Conservation (phyloP, 2,113 vertebrate genomes). For the Grallaria varia region DNA sequence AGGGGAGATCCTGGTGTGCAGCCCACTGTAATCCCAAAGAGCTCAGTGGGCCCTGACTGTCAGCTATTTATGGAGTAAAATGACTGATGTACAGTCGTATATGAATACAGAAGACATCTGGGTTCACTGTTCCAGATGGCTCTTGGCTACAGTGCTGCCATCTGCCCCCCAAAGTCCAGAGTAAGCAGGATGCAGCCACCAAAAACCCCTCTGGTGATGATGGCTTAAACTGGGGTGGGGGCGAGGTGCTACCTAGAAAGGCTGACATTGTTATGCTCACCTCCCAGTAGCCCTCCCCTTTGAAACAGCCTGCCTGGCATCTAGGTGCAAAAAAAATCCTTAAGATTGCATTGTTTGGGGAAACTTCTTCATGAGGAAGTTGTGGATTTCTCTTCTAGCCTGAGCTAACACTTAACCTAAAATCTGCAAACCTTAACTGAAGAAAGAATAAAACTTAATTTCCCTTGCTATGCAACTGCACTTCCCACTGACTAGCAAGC, state of each 20-base stretch:
- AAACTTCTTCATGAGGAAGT: fast-evolving
- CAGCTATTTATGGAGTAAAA: not conserved
- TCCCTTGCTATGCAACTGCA: not conserved
- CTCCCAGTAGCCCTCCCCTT: not conserved
- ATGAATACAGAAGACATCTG: not conserved
- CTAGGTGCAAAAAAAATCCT: not conserved
- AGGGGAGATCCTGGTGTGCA: not conserved
- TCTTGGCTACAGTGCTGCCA: not conserved
- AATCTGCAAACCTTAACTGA: not conserved
- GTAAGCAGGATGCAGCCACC: not conserved
- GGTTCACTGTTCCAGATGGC: not conserved
- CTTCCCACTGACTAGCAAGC: not conserved
- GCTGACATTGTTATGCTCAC: not conserved
- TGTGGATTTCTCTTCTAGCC: not conserved
- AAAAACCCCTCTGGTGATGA: fast-evolving
- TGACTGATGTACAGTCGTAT: not conserved
- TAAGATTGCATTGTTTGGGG: not conserved
- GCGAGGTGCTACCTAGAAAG: not conserved
- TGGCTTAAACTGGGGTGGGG: not conserved
- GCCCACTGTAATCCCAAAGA: not conserved
- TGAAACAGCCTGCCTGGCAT: not conserved
- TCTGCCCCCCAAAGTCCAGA: not conserved
- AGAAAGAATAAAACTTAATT: not conserved
- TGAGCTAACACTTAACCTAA: fast-evolving
- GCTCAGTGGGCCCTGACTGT: not conserved